Conservation (phyloP, 2,888 invertebrate species). For the Dione juno region DNA sequence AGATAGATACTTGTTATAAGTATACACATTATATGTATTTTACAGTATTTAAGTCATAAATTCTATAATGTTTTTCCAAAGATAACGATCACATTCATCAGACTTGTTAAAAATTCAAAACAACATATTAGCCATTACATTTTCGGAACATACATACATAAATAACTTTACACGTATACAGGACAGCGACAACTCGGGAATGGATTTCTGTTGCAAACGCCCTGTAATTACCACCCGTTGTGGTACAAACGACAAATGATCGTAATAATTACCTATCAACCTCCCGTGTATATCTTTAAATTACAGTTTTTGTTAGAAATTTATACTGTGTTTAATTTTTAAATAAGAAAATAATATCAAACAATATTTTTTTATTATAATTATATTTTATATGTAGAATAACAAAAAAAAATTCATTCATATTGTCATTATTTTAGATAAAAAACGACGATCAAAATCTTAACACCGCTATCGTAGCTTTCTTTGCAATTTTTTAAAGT, state of each 20-base stretch:
- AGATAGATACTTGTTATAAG: too few species aligned
- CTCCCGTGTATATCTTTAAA: constrained; percentile 4
- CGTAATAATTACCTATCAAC: constrained; percentile 18
- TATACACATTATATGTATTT: too few species aligned
- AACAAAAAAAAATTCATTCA: too few species aligned
- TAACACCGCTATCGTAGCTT: too few species aligned
- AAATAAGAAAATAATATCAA: not conserved
- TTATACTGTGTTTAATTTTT: not conserved
- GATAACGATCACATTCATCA: too few species aligned
- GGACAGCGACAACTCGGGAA: constrained; percentile 52
- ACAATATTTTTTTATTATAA: too few species aligned
- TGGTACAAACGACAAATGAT: constrained; percentile 27
- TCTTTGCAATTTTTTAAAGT: too few species aligned
- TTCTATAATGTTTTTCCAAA: too few species aligned
- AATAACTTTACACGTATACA: constrained; percentile 51
- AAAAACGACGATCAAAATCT: too few species aligned
- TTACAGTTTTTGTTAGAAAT: not conserved
- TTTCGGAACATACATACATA: constrained; percentile 22
- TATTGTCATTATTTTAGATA: too few species aligned
- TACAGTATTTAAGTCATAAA: too few species aligned
- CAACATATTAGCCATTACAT: not conserved
- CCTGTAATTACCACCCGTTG: constrained; percentile 54
- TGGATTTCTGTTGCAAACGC: constrained; percentile 46
- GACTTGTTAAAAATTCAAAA: not conserved
- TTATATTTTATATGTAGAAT: too few species aligned